Evolutionary conservation across 2,888 invertebrate species (phyloP).

Genomic region (Seladonia tumulorum): DNA sequence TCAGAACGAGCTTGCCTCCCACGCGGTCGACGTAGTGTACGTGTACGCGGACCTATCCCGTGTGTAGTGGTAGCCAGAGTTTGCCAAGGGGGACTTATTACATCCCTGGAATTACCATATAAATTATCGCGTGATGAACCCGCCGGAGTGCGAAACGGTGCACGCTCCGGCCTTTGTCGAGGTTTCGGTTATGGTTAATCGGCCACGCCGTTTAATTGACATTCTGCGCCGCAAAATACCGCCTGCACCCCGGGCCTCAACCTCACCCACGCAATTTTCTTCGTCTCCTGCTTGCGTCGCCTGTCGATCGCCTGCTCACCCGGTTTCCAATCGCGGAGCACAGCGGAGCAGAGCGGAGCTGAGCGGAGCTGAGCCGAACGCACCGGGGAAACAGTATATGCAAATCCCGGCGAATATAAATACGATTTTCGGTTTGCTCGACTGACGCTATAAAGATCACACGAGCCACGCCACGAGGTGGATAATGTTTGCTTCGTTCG

Average conservation of each 20-base stretch:
- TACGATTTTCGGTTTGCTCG: background rate
- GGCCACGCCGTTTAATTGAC: slow-evolving; percentile 76
- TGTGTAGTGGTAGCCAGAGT: slow-evolving; percentile 77
- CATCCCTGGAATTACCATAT: slow-evolving; percentile 81
- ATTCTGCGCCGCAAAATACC: slow-evolving; percentile 73
- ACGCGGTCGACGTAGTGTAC: background rate
- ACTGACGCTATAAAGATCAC: background rate
- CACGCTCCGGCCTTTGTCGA: slow-evolving; percentile 78
- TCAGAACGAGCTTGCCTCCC: slow-evolving; percentile 62
- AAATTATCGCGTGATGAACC: slow-evolving; percentile 82
- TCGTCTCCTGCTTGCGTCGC: slow-evolving; percentile 35
- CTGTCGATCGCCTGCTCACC: background rate
- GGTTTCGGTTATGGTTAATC: slow-evolving; percentile 80
- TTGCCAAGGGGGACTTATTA: slow-evolving; percentile 80
- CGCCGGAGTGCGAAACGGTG: slow-evolving; percentile 75
- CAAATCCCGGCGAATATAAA: background rate
- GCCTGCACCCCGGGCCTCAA: slow-evolving; percentile 25
- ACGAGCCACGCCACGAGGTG: background rate
- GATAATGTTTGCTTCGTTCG: background rate
- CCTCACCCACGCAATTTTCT: slow-evolving; percentile 60
- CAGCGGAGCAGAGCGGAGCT: background rate
- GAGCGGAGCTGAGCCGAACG: background rate
- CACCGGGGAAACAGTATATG: slow-evolving; percentile 2
- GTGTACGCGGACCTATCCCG: slow-evolving; percentile 53
- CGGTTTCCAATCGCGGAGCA: slow-evolving; percentile 12